A percentile compares a stretch with the other conserved stretches of the same genome.
Conservation (phyloP, 2,797 vertebrate species). For the Galagoides demidoff region DNA sequence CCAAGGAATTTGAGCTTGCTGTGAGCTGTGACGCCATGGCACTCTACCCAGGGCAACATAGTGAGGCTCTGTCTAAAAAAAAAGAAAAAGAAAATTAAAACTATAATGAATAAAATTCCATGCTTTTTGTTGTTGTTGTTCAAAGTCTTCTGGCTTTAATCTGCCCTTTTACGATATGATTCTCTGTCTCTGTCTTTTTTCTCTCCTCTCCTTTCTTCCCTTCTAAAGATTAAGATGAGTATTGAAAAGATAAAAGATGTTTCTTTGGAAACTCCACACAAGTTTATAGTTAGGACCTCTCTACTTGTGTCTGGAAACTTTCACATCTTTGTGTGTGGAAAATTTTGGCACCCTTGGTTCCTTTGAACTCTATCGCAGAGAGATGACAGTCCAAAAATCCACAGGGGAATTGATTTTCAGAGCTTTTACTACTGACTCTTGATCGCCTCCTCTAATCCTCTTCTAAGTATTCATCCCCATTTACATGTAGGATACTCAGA, state of each 20-base stretch:
- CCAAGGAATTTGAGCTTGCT: no score
- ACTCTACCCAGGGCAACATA: no score
- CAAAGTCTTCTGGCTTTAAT: not conserved
- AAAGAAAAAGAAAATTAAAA: not conserved
- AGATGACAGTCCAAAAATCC: not conserved
- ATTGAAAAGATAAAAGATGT: not conserved
- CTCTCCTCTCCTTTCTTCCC: not conserved
- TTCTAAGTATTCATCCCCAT: not conserved
- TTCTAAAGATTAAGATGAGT: not conserved
- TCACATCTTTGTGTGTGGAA: not conserved
- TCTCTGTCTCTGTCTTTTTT: not conserved
- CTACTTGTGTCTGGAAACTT: not conserved
- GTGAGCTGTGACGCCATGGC: no score
- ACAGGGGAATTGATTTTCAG: not conserved
- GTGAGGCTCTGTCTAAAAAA: no score
- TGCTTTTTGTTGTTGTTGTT: not conserved
- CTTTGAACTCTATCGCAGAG: not conserved
- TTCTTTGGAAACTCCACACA: not conserved
- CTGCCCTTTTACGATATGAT: not conserved
- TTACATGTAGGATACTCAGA: not conserved
- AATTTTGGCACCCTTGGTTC: not conserved
- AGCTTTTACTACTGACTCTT: not conserved
- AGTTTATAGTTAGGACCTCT: not conserved
- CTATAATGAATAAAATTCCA: not conserved
- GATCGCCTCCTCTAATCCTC: not conserved